These are phyloP conservation scores for Pangasianodon gigas DNA, from an alignment of 2,113 vertebrate species.

Conservation along the genomic window DNA sequence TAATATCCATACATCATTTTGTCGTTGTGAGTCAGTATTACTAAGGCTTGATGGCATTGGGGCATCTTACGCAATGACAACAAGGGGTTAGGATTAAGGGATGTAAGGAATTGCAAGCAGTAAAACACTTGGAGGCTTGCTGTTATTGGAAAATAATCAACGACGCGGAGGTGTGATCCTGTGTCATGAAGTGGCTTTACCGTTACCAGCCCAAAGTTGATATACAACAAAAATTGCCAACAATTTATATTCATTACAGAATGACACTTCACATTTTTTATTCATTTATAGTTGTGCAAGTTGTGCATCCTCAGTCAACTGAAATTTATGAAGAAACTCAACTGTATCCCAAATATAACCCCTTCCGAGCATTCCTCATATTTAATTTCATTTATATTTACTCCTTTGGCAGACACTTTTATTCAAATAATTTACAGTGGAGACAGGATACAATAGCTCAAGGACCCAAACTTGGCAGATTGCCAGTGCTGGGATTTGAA, in stretches of 20 bases:
- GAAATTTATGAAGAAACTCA: neutral
- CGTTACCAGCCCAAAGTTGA: neutral
- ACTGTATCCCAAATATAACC: neutral
- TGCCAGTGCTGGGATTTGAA: neutral
- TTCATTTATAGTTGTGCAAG: neutral
- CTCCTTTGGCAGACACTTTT: neutral
- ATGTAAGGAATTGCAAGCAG: neutral
- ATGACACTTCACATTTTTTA: neutral
- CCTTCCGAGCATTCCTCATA: neutral
- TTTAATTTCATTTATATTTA: neutral
- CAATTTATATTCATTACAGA: neutral
- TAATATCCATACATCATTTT: neutral
- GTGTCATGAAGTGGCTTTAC: neutral
- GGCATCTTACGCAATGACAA: neutral
- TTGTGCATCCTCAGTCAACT: neutral
- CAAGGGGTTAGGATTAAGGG: neutral
- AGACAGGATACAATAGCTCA: neutral
- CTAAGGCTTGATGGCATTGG: neutral
- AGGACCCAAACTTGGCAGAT: neutral
- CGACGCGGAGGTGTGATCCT: neutral
- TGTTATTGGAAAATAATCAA: neutral
- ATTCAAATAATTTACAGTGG: neutral
- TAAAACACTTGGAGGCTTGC: neutral
- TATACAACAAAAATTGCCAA: neutral
- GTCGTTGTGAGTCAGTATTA: neutral